Conservation (phyloP, 2,888 invertebrate genomes). For the Synergus japonicus region DNA sequence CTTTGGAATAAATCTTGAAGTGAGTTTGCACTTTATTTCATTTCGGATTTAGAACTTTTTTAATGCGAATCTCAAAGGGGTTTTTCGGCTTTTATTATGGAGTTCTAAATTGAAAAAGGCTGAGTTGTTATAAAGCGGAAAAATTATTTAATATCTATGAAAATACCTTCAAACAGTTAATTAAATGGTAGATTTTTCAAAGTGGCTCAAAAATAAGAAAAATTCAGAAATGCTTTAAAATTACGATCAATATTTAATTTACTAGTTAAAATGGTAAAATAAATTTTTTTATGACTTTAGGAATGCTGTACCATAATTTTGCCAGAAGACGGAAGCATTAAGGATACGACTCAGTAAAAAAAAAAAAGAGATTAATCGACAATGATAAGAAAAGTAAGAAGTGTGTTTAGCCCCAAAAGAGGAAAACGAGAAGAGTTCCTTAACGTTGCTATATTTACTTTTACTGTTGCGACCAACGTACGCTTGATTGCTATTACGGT, state of each 20-base stretch:
- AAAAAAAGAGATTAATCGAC: background rate
- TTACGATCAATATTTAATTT: too few relatives aligned
- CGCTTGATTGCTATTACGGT: conserved; percentile 27
- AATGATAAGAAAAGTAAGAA: background rate
- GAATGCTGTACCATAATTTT: too few relatives aligned
- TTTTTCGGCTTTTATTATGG: background rate
- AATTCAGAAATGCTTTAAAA: too few relatives aligned
- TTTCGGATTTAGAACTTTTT: conserved; percentile 1
- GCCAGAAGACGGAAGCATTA: background rate
- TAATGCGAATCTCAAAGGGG: background rate
- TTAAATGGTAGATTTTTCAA: too few relatives aligned
- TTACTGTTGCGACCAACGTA: conserved; percentile 17
- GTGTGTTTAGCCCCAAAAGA: background rate
- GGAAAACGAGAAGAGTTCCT: conserved; percentile 20
- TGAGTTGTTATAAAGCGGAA: too few relatives aligned
- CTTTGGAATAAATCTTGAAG: background rate
- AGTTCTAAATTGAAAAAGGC: background rate
- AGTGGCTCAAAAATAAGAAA: too few relatives aligned
- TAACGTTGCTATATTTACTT: conserved; percentile 22
- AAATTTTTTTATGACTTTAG: too few relatives aligned
- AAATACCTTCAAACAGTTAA: too few relatives aligned
- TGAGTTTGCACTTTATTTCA: background rate
- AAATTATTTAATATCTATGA: too few relatives aligned
- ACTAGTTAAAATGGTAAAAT: too few relatives aligned
- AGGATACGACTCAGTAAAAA: background rate